phyloP scores from a whole-genome alignment of 2,113 vertebrate species.

The Oxyruncus cristatus region DNA sequence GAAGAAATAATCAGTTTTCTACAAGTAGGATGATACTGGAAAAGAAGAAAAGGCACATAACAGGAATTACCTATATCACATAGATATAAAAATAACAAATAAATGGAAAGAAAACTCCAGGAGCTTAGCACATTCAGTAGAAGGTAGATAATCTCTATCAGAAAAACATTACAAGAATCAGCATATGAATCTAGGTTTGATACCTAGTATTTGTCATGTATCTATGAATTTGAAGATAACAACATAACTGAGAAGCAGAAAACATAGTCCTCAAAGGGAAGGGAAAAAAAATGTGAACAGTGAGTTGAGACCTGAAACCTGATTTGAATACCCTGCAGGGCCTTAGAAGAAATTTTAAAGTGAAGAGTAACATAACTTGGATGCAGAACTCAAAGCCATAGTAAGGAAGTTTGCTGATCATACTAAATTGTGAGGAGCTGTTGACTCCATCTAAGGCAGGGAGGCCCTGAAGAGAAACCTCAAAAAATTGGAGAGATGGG shows the following conservation, averaged over 20 bases:
- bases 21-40: background rate
- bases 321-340: background rate
- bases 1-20: background rate
- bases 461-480: background rate
- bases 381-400: background rate
- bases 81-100: background rate
- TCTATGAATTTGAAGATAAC: background rate
- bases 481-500: background rate
- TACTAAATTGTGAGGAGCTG: background rate
- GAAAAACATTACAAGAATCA: background rate
- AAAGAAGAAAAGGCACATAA: background rate
- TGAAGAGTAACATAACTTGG: background rate
- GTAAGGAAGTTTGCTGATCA: background rate
- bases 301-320: background rate
- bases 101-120: background rate
- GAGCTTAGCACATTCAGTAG: background rate
- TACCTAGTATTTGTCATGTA: background rate
- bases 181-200: background rate
- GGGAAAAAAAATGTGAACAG: fast-evolving
- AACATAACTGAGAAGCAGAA: background rate
- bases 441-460: background rate
- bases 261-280: background rate
- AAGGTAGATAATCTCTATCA: background rate
- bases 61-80: background rate
- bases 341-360: background rate